Evolutionary conservation across 2,797 vertebrate species (phyloP), one percentile per base, ranked within the genome.

Genomic region (Bryconaethiops microstoma): DNA sequence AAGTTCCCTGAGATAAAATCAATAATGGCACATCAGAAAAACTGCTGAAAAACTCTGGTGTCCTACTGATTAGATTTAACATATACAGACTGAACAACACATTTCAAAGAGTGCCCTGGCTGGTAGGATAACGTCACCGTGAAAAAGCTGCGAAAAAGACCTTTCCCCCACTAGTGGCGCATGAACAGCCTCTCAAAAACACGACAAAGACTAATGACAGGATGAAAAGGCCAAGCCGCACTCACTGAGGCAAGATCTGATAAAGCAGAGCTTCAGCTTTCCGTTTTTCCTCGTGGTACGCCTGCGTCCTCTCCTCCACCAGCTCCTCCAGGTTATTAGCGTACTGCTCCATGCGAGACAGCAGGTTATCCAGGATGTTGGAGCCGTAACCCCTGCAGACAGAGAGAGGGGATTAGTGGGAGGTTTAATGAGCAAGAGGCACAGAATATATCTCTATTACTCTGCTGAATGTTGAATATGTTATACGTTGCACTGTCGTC

Each of bases 271-370:
- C 93, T 87, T 96, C 96, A 0, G 95, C 96, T 81, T 94, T 96
- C 76, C 94, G 93, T 78, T 96, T 96, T 92, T 96, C 96, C 88
- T 96, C 96, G 87, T 96, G 91, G 89, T 96, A 96, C 0, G 96
- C 96, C 86, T 96, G 96, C 0, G 96, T 96, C 0, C 96, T 84
- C 85, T 96, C 96, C 87, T 96, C 95, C 82, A 96, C 96, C 86
- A 96, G 89, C 83, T 95, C 95, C 90, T 96, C 96, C 88, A 96
- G 91, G 86, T 96, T 96, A 87, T 96, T 95, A 74, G 96, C 96
- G 0, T 96, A 96, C 81, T 96, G 96, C 89, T 96, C 96, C 96
- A 96, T 96, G 64, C 96, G 95, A 0, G 92, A 92, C 81, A 96
- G 88, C 59, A 96, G 91, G 82, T 95, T 96, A 84, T 96, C 95